Base-by-base conservation (phyloP, 2,888 invertebrate species). In the Drosophila histrio region DNA sequence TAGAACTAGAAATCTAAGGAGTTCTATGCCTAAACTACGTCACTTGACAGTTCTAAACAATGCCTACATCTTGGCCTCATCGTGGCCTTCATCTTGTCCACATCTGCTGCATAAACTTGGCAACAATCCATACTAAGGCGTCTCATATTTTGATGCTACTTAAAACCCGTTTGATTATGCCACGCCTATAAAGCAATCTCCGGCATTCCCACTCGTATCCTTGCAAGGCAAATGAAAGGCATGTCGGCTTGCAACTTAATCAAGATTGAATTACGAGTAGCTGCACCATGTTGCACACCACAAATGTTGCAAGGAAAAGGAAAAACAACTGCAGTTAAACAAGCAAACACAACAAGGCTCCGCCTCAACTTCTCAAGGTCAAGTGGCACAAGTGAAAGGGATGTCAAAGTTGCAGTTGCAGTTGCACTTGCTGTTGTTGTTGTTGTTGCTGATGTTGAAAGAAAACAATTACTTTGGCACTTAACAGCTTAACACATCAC, bases 391-490 rank as follows among this genome's bases (percentile, higher is more conserved):
- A 81, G 87, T 79, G 87, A 81, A 83, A 81, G 81, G 74, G 72
- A 72, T 62, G 78, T 57, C 76, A 64, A 66, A 68, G 61, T 54
- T 70, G 44, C 61, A 26, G 54, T 28, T 58, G 54, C 41, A 59
- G 61, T 56, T 67, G 72, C 43, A 43, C 9, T 15, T 43, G 24
- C 4, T 21, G 21, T 57, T 59, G 58, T 44, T 59, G 69, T 43
- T 69, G 69, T 30, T 63, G 78, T 67, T 80, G 77, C 73, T 78
- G 74, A 65, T 80, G 88, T 77, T 83, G 85, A 89, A 90, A 87
- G 89, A 90, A 90, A 89, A 90, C 90, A 90, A 90, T 90, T 89
- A 89, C 88, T 89, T 80, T 76, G 83, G 76, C 89, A 90, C 89
- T 90, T 89, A 90, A 87, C 90, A 90, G 89, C 89, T 90, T 90